A percentile compares a stretch with the other conserved stretches of the same genome.
phyloP scores from a whole-genome alignment of 2,113 vertebrate species.

The Australoheros scitulus region DNA sequence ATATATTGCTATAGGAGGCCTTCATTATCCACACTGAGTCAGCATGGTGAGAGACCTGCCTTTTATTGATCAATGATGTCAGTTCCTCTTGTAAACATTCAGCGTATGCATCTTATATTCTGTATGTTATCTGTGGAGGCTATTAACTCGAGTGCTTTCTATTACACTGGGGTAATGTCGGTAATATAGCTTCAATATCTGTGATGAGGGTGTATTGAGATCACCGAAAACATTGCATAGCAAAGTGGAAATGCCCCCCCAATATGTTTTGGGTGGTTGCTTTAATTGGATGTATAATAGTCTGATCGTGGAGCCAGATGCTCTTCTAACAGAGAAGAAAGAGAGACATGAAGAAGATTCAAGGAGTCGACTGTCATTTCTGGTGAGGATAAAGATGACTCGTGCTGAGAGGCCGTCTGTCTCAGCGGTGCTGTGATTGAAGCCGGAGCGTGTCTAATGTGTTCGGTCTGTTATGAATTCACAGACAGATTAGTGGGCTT shows the following conservation, averaged over 20 bases:
- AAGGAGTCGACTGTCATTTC: background rate
- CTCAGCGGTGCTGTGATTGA: constrained; percentile 6
- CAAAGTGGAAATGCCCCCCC: background rate
- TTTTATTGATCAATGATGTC: constrained; percentile 11
- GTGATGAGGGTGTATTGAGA: background rate
- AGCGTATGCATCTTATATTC: background rate
- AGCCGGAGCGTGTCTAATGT: constrained; percentile 53
- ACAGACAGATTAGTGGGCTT: constrained; percentile 58
- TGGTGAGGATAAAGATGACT: constrained; percentile 8
- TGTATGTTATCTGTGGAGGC: constrained; percentile 2
- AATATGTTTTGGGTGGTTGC: background rate
- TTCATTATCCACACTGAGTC: background rate
- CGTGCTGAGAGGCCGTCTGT: constrained; percentile 46
- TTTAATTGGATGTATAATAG: background rate
- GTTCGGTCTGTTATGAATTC: constrained; percentile 44
- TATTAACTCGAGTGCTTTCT: constrained; percentile 26
- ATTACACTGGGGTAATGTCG: background rate
- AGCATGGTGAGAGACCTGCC: background rate
- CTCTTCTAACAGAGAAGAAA: background rate
- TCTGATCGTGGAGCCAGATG: background rate
- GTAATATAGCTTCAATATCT: background rate
- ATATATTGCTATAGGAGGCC: background rate
- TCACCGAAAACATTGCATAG: background rate
- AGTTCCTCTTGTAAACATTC: constrained; percentile 30
- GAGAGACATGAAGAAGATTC: background rate